Evolutionary conservation across 2,888 invertebrate species (phyloP), one percentile per base, ranked within the genome.

Genomic region (Noctua pronuba): DNA sequence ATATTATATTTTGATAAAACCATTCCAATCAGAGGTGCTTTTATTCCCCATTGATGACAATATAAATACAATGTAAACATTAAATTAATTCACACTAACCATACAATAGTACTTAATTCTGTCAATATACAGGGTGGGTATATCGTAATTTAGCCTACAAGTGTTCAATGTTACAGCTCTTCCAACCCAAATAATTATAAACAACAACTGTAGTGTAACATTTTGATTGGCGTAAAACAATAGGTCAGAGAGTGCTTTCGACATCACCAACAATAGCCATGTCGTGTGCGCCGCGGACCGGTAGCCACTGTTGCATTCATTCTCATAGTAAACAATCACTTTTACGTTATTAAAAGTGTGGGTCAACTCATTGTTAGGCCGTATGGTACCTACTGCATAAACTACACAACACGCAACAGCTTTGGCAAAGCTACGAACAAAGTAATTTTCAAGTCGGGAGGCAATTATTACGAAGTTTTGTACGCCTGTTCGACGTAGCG

Each of bases 321-420:
- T 93, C 93, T 90, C 92, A 92, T 93, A 92, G 92, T 94, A 95
- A 95, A 95, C 95, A 95, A 95, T 95, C 92, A 90, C 92, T 92
- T 92, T 92, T 93, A 91, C 92, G 89, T 91, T 91, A 92, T 91
- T 92, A 91, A 91, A 88, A 92, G 91, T 92, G 87, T 90, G 91
- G 93, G 94, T 94, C 93, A 94, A 91, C 85, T 91, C 90, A 93
- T 93, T 94, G 94, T 93, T 91, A 85, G 86, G 79, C 87, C 79
- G 83, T 88, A 79, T 87, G 80, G 83, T 85, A 82, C 86, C 73
- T 76, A 79, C 80, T 80, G 81, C 83, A 85, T 73, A 65, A 80
- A 85, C 88, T 88, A 88, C 88, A 87, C 85, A 87, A 90, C 82
- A 86, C 88, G 88, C 88, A 86, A 84, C 67, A 75, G 44, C 82